Conservation (phyloP, 1,140 invertebrate genomes). For the Rhyzopertha dominica region DNA sequence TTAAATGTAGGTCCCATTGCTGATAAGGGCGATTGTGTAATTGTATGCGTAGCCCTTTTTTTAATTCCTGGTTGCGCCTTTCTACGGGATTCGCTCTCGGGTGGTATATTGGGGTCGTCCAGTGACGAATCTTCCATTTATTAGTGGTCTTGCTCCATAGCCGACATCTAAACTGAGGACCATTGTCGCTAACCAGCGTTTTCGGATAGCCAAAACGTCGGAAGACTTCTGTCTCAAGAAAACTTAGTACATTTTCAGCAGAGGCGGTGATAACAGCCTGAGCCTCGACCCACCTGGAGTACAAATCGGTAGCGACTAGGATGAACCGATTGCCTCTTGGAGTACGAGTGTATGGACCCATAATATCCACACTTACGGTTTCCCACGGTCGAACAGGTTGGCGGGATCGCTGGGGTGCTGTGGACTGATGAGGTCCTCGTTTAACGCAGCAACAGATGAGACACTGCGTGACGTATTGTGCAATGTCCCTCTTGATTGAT, state of each 20-base stretch:
- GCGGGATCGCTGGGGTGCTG: neutral
- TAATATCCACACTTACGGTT: neutral
- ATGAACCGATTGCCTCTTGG: neutral
- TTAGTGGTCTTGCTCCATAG: neutral
- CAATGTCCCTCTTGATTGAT: too few relatives aligned
- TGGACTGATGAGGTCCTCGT: neutral
- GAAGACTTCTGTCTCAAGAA: neutral
- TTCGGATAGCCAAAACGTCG: neutral
- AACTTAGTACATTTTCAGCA: neutral
- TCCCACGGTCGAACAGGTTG: neutral
- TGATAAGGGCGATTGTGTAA: neutral
- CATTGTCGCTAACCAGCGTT: conserved; percentile 1
- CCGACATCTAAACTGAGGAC: neutral
- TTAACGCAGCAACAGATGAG: neutral
- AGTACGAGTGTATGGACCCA: conserved; percentile 5
- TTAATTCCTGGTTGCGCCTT: conserved; percentile 1
- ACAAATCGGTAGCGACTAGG: conserved; percentile 3
- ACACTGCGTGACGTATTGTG: neutral
- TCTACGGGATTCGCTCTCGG: neutral
- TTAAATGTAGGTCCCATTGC: neutral
- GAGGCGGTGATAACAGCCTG: neutral
- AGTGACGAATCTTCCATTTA: neutral
- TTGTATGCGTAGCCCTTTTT: neutral
- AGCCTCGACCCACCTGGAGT: neutral
- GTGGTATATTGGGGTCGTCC: neutral